Evolutionary conservation across 2,113 vertebrate genomes (phyloP).

Genomic region (Mesitornis unicolor): DNA sequence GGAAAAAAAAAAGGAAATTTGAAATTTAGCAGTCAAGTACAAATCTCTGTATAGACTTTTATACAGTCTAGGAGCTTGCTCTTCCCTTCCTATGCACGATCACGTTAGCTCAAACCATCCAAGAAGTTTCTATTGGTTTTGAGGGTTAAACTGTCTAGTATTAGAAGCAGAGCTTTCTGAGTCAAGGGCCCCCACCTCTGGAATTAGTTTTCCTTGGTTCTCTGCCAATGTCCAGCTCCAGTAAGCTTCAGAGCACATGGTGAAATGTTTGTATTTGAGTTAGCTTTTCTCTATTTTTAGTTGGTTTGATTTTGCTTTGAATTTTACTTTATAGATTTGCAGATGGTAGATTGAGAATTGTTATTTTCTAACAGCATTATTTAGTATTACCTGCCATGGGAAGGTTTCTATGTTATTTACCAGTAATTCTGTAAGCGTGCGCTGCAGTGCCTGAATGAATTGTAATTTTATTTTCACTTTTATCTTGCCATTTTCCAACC

Average conservation of each 20-base stretch:
- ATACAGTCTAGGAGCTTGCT: background rate
- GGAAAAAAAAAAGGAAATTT: background rate
- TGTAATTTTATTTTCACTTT: background rate
- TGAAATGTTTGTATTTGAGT: background rate
- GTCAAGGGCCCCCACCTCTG: background rate
- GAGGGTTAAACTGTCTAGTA: background rate
- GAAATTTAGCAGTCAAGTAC: background rate
- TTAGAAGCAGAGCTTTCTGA: background rate
- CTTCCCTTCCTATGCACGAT: background rate
- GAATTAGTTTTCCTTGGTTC: slow-evolving; percentile 24
- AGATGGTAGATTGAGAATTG: background rate
- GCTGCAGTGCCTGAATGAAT: background rate
- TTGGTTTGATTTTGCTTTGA: background rate
- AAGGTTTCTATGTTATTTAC: background rate
- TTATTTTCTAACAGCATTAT: background rate
- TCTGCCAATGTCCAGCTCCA: slow-evolving; percentile 4
- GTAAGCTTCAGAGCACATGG: background rate
- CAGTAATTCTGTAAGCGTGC: background rate
- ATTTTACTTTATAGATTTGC: background rate
- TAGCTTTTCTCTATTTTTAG: slow-evolving; percentile 1
- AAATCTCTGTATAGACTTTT: background rate
- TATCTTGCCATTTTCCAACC: background rate
- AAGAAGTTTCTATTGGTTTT: background rate
- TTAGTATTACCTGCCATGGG: background rate
- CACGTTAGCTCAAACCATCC: background rate